Base-by-base conservation (phyloP, 1,140 invertebrate genomes). In the Heliconius hewitsoni region DNA sequence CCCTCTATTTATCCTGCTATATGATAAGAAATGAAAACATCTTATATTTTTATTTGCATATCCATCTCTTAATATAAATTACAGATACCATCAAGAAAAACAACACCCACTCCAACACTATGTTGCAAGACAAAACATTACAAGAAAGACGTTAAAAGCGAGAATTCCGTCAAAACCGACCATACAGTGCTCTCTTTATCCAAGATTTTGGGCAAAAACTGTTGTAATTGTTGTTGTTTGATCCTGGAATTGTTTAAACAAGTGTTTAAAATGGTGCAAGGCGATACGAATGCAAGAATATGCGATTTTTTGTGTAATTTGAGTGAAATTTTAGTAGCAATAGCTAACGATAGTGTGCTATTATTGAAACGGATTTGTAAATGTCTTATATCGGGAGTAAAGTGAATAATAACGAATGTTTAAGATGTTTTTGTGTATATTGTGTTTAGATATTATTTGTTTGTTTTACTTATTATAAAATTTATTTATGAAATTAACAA, bases 221-320 rank as follows among this genome's bases (percentile, higher is more conserved):
- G 60, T 66, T 66, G 60, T 66, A 30, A 30, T 66, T 66, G 60
- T 66, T 66, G 60, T 30, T 66, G 60, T 66, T 27, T 66, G 9
- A 16, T 66, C 1, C 1, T 66, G 9, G 60, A 66, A 66, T 66
- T 66, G 27, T 66, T 66, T 30, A 66, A 66, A 66, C 60, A 66
- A 30, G 11, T 66, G 11, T 30, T 66, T 30, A 66, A 16, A 66
- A 66, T 30, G 27, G n/a, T 66, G n/a, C 60, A 66, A 30, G 60
- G 60, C 60, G 60, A 66, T 66, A 1, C 27, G 9, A 66, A 30
- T 30, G 60, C 60, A 30, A 66, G 23, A 30, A 30, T 66, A 27
- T 66, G 27, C 60, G 60, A 27, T 13, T 16, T 27, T 30, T n/a
- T 66, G 27, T 30, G 60, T n/a, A 66, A 66, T 66, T 66, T 66